Percentiles rank a stretch among this genome's conserved stretches.
phyloP scores from a whole-genome alignment of 1,140 invertebrate genomes.

The Drosophila seguyi region DNA sequence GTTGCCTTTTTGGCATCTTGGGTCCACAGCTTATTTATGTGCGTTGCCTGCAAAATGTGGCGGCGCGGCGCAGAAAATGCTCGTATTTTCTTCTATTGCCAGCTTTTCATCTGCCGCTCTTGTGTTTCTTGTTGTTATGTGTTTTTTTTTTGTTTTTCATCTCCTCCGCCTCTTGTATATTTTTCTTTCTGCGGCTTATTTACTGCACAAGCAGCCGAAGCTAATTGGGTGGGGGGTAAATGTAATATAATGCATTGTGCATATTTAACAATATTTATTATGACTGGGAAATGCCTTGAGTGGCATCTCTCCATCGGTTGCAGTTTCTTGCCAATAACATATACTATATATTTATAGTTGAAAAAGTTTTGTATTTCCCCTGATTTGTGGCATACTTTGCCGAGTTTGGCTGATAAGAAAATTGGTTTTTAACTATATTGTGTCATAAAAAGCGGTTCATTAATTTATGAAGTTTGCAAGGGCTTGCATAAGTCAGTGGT shows the following conservation, averaged over 20 bases:
- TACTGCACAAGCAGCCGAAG: slow-evolving; percentile 51
- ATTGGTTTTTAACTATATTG: slow-evolving; percentile 3
- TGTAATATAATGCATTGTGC: slow-evolving; percentile 38
- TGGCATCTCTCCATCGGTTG: slow-evolving; percentile 5
- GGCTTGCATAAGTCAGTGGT: background rate
- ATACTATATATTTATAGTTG: background rate
- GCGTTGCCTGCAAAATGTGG: slow-evolving; percentile 80
- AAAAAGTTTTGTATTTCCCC: background rate
- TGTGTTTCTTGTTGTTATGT: slow-evolving; percentile 17
- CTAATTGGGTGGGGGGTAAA: slow-evolving; percentile 52
- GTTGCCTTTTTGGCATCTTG: slow-evolving; percentile 69
- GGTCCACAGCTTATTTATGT: slow-evolving; percentile 79
- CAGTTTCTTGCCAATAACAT: slow-evolving; percentile 3
- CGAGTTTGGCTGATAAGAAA: slow-evolving; percentile 11
- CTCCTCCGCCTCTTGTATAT: slow-evolving; percentile 9
- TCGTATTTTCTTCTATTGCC: slow-evolving; percentile 46
- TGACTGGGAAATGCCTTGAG: slow-evolving; percentile 32
- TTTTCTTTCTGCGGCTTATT: slow-evolving; percentile 42
- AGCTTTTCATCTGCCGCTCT: slow-evolving; percentile 34
- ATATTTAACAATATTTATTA: slow-evolving; percentile 52
- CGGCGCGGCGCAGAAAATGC: slow-evolving; percentile 53
- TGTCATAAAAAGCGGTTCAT: background rate
- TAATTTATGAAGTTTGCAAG: background rate
- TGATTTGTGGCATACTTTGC: slow-evolving; percentile 16
- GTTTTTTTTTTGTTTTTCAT: slow-evolving; percentile 17